Percentiles rank a stretch among this genome's conserved stretches.
These are phyloP conservation scores for Lacerta agilis DNA, from an alignment of 2,797 vertebrate species.

Conservation along the genomic window DNA sequence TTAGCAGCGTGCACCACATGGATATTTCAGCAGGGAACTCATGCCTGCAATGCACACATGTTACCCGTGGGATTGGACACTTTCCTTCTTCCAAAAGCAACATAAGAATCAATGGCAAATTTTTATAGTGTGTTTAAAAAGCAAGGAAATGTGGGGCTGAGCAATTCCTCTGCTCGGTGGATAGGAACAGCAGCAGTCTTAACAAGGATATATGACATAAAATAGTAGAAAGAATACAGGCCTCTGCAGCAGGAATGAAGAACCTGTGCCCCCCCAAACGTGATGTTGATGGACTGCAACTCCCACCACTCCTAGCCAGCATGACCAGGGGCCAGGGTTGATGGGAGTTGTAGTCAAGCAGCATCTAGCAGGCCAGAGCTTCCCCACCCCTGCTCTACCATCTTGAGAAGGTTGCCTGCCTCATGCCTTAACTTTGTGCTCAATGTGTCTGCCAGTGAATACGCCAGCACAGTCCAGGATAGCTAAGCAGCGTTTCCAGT, in stretches of 20 bases:
- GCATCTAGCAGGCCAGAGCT: background rate
- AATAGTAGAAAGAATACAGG: background rate
- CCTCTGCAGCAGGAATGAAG: background rate
- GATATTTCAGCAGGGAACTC: background rate
- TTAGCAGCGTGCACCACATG: background rate
- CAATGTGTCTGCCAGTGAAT: background rate
- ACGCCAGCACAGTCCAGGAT: background rate
- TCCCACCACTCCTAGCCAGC: background rate
- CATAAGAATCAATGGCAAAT: background rate
- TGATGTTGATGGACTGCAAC: too few relatives aligned
- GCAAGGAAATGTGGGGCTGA: background rate
- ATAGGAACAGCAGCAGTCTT: background rate
- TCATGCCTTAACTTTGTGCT: background rate
- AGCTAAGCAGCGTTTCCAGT: background rate
- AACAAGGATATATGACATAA: background rate
- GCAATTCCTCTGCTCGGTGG: background rate
- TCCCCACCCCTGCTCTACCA: too few relatives aligned
- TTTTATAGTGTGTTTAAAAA: background rate
- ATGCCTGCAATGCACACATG: background rate
- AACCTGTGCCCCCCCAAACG: background rate
- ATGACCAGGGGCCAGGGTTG: background rate
- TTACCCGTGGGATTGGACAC: background rate
- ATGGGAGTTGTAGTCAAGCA: background rate
- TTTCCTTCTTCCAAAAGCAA: background rate
- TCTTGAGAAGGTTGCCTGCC: background rate